Evolutionary conservation across 2,113 vertebrate species (phyloP), one percentile per base, ranked within the genome.

Genomic region (Balaeniceps rex): DNA sequence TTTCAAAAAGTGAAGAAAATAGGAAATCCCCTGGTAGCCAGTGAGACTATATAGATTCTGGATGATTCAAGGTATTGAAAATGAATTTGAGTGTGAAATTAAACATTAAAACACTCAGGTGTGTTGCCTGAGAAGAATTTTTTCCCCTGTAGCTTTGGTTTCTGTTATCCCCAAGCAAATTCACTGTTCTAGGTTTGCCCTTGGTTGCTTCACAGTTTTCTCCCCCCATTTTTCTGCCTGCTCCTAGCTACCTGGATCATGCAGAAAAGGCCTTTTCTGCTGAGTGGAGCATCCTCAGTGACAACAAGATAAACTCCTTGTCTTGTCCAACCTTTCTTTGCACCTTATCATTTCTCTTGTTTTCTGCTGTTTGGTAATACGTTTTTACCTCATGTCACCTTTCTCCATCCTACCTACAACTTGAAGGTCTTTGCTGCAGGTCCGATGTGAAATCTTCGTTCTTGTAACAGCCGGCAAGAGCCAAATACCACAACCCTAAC

Each of bases 181-280:
- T 33, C 9, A 65, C 10, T 1, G 1, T 2, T 40, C 17, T 58
- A 14, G 2, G 4, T 55, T 79, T 82, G 34, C 18, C 34, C 18
- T 60, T 57, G 19, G 22, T 38, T 83, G 5, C 8, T 23, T 88
- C 23, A n/a, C 24, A 60, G 16, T 19, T 5, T 1, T 9, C 5
- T 1, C 2, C 9, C 5, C 4, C 2, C 2, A 1, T 54, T 66
- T 83, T 70, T 38, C 60, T 63, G 19, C 28, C 19, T 31, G 4
- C 49, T 93, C 25, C 11, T 9, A 49, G 44, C 8, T 51, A n/a
- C 22, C 10, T 51, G 40, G 22, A 38, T 63, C 25, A 75, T 12
- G 7, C 33, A 68, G 42, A 63, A 26, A 64, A 61, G 8, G 33
- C 15, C 9, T 71, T 76, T 88, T n/a, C 33, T 75, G 68, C 25